Conservation (phyloP, 1,140 invertebrate genomes). For the Drosophila arawakana region DNA sequence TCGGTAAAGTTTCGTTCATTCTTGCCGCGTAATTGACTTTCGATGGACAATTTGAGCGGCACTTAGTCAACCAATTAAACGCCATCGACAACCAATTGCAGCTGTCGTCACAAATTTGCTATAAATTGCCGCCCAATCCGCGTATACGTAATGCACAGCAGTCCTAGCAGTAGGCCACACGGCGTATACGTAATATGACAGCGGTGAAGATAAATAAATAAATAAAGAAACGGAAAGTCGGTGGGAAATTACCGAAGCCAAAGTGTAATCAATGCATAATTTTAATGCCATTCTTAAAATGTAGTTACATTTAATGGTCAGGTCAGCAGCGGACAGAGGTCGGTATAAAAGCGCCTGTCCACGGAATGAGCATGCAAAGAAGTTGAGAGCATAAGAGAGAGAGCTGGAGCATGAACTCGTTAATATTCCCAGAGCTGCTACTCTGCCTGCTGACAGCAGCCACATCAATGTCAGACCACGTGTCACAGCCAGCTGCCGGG, state of each 20-base stretch:
- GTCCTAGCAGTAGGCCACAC: background rate
- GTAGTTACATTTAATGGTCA: constrained; percentile 60
- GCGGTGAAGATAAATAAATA: constrained; percentile 1
- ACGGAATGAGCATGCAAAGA: constrained; percentile 44
- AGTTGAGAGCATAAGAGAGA: constrained; percentile 15
- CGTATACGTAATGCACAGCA: constrained; percentile 4
- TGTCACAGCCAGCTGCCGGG: constrained; percentile 62
- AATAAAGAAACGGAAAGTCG: background rate
- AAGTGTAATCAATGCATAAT: constrained; percentile 77
- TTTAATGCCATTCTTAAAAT: constrained; percentile 60
- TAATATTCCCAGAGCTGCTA: constrained; percentile 65
- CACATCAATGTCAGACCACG: constrained; percentile 53
- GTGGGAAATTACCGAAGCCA: constrained; percentile 23
- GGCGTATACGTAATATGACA: constrained; percentile 58
- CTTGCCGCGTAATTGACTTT: constrained; percentile 68
- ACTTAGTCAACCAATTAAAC: constrained; percentile 75
- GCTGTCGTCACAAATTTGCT: constrained; percentile 64
- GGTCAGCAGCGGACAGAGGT: background rate
- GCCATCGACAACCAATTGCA: constrained; percentile 75
- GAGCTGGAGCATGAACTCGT: constrained; percentile 66
- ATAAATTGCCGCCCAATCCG: constrained; percentile 48
- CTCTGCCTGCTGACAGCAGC: constrained; percentile 27
- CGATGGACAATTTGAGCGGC: constrained; percentile 58
- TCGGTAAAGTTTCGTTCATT: background rate
- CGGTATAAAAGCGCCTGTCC: constrained; percentile 55